These are phyloP conservation scores for Bolinopsis microptera DNA, from an alignment of 37 sponge, comb jelly and placozoan species.

Conservation along the genomic window DNA sequence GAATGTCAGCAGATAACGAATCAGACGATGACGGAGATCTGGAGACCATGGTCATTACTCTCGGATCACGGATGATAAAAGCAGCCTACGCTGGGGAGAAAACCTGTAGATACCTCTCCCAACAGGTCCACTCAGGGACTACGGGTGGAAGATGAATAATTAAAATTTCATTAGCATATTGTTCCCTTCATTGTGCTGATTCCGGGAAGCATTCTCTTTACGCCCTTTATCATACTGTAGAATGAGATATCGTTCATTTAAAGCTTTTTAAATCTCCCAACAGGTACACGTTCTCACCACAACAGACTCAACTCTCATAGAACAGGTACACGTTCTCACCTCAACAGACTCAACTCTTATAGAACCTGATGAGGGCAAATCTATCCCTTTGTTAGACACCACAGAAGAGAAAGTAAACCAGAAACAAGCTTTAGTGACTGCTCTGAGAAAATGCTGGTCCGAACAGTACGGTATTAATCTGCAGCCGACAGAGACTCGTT, in stretches of 20 bases:
- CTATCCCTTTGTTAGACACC: background rate
- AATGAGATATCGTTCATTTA: too few relatives aligned
- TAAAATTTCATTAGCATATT: too few relatives aligned
- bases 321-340: too few relatives aligned
- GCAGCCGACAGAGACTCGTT: background rate
- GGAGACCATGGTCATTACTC: slow-evolving; percentile 9
- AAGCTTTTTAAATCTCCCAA: too few relatives aligned
- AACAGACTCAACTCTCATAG: too few relatives aligned
- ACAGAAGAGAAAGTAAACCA: background rate
- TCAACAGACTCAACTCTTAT: background rate
- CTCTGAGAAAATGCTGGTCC: background rate
- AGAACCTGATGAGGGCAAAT: background rate
- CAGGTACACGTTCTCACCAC: too few relatives aligned
- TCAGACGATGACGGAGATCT: background rate
- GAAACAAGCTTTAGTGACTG: background rate
- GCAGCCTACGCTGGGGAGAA: slow-evolving; percentile 48
- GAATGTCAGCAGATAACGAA: background rate
- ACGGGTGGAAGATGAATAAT: too few relatives aligned
- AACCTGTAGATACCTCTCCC: background rate
- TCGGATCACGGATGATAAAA: background rate
- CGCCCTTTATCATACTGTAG: too few relatives aligned
- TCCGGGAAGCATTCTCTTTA: too few relatives aligned
- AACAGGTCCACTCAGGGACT: slow-evolving; percentile 8
- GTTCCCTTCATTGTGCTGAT: too few relatives aligned
- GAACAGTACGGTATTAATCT: background rate